These are phyloP conservation scores for Blastobasis lacticolella DNA, from an alignment of 2,888 invertebrate genomes.

Conservation along the genomic window DNA sequence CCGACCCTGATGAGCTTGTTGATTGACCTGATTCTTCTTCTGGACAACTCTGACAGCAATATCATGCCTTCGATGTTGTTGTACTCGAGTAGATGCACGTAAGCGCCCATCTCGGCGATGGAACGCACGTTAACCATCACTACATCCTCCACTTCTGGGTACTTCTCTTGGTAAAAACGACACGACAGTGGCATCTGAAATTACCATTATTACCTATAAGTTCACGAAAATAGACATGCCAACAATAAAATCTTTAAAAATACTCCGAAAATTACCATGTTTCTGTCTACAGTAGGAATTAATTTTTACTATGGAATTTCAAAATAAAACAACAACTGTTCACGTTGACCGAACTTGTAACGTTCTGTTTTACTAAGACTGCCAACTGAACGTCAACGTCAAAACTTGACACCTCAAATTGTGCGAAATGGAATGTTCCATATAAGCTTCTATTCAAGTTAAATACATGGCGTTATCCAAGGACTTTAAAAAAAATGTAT, in stretches of 20 bases:
- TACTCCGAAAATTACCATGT: too few species aligned
- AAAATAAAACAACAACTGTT: conserved; percentile 40
- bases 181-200: conserved; percentile 91
- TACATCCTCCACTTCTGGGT: conserved; percentile 99
- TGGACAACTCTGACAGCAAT: conserved; percentile 95
- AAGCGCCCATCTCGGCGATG: conserved; percentile 99
- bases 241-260: too few species aligned
- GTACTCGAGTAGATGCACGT: conserved; percentile 97
- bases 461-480: too few species aligned
- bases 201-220: conserved; percentile 47
- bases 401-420: too few species aligned
- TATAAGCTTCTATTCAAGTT: too few species aligned
- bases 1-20: conserved; percentile 99
- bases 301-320: background rate
- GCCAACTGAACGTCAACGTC: conserved; percentile 1
- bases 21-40: conserved; percentile 98
- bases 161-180: conserved; percentile 97
- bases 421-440: too few species aligned
- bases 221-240: background rate
- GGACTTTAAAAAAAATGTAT: too few species aligned
- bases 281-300: too few species aligned
- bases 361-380: conserved; percentile 13
- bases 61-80: conserved; percentile 99
- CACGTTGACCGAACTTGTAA: conserved; percentile 47
- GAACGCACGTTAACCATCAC: conserved; percentile 99